Conservation (phyloP, 1,140 invertebrate species). For the Cydia strobilella region DNA sequence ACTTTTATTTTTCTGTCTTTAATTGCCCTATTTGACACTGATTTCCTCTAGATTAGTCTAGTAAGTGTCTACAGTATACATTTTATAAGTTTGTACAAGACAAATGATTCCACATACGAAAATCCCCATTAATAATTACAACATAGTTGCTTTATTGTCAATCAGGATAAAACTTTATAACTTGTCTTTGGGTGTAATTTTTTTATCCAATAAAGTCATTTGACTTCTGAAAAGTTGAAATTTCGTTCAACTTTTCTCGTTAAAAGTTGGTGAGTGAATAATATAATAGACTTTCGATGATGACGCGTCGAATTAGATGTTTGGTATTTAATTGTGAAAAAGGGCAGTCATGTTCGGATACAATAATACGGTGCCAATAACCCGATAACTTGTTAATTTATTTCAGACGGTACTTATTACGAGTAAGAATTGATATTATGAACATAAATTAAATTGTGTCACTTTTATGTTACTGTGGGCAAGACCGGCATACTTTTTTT, state of each 20-base stretch:
- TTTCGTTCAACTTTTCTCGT: slow-evolving; percentile 25
- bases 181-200: neutral
- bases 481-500: too few relatives aligned
- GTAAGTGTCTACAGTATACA: too few relatives aligned
- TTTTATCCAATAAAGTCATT: slow-evolving; percentile 21
- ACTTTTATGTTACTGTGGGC: too few relatives aligned
- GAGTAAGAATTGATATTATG: too few relatives aligned
- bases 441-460: too few relatives aligned
- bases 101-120: neutral
- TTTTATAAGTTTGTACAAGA: neutral
- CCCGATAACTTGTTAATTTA: too few relatives aligned
- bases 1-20: too few relatives aligned
- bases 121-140: too few relatives aligned
- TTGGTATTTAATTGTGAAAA: neutral
- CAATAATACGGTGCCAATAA: too few relatives aligned
- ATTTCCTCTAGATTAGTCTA: too few relatives aligned
- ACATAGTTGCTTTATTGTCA: neutral
- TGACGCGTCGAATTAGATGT: slow-evolving; percentile 5
- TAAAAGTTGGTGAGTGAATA: slow-evolving; percentile 25
- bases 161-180: slow-evolving; percentile 15
- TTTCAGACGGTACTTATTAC: too few relatives aligned
- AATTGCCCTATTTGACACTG: too few relatives aligned
- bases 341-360: neutral
- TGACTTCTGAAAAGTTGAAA: slow-evolving; percentile 17
- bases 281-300: slow-evolving; percentile 28